These are phyloP conservation scores for Drymonia ruficornis DNA, from an alignment of 2,888 invertebrate genomes.

Conservation along the genomic window DNA sequence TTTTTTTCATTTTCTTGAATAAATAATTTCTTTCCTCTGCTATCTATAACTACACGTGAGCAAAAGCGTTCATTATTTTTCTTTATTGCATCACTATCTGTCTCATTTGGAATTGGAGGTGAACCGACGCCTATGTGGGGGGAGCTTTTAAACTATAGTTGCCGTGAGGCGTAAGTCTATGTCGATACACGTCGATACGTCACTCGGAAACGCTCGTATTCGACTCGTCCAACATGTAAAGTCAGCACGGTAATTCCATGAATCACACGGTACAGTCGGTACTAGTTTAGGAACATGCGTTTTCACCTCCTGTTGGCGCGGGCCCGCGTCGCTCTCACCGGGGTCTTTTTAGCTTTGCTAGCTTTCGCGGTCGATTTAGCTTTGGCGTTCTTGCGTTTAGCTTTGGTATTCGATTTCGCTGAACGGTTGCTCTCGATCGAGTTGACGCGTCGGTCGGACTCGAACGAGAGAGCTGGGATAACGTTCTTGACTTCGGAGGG, in stretches of 20 bases:
- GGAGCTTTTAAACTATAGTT: conserved; percentile 38
- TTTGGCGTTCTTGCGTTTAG: conserved; percentile 32
- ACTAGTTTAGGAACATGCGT: conserved; percentile 13
- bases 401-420: conserved; percentile 47
- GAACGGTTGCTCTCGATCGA: conserved; percentile 63
- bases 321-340: conserved; percentile 56
- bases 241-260: conserved; percentile 29
- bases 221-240: neutral
- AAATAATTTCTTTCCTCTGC: conserved; percentile 41
- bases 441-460: conserved; percentile 62
- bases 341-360: conserved; percentile 57
- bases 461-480: conserved; percentile 64
- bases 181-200: neutral
- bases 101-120: conserved; percentile 65
- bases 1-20: conserved; percentile 27
- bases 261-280: too few species aligned
- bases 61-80: conserved; percentile 52
- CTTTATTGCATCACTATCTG: conserved; percentile 62
- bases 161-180: conserved; percentile 46
- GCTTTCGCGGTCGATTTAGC: conserved; percentile 34
- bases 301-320: conserved; percentile 67
- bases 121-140: conserved; percentile 41
- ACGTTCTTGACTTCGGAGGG: conserved; percentile 64
- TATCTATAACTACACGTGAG: conserved; percentile 37
- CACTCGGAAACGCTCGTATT: too few species aligned